Evolutionary conservation across 2,113 vertebrate species (phyloP).

Genomic region (Erpornis zantholeuca): DNA sequence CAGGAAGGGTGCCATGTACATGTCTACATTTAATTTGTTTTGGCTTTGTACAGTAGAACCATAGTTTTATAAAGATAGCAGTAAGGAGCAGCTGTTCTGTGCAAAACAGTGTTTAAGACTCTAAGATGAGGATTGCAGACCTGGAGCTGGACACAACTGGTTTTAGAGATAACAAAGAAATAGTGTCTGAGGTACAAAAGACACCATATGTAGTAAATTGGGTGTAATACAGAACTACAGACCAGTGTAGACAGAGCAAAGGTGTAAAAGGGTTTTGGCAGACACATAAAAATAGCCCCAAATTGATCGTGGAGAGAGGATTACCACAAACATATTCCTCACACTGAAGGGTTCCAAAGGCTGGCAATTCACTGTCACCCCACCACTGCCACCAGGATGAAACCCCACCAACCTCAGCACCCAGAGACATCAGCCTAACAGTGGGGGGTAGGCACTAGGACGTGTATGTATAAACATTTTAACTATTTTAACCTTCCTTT

Average conservation of each 20-base stretch:
- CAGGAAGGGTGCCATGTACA: not conserved
- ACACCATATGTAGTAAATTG: not conserved
- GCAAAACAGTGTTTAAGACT: not conserved
- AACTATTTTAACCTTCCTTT: not conserved
- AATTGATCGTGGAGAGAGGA: not conserved
- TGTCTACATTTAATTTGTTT: not conserved
- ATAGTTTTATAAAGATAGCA: not conserved
- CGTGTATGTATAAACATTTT: not conserved
- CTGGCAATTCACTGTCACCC: not conserved
- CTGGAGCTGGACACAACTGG: not conserved
- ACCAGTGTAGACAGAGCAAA: not conserved
- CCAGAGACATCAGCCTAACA: not conserved
- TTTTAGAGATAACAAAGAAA: not conserved
- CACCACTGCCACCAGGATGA: not conserved
- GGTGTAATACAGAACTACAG: not conserved
- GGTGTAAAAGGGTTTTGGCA: not conserved
- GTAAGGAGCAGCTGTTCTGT: not conserved
- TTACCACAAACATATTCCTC: not conserved
- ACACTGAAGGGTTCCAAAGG: not conserved
- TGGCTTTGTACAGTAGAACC: not conserved
- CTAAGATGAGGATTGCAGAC: not conserved
- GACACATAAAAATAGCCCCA: not conserved
- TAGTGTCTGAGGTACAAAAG: not conserved
- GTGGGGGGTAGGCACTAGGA: too few relatives aligned
- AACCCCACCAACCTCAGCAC: not conserved